phyloP scores from a whole-genome alignment of 2,888 invertebrate genomes.

The Omphaloscelis lunosa region DNA sequence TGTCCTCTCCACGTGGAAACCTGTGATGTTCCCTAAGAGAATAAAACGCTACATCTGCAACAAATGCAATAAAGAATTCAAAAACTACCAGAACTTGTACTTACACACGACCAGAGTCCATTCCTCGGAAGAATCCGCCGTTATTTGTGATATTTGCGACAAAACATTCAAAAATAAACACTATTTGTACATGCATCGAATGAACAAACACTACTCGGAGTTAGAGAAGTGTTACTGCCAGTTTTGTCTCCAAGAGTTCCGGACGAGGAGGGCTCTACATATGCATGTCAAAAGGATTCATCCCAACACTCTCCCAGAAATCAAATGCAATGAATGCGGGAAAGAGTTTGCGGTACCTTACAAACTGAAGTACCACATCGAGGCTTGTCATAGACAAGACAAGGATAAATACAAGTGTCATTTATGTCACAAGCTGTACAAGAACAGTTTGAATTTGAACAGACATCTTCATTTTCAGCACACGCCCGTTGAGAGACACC shows the following conservation, averaged over 20 bases:
- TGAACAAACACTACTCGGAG: conserved; percentile 89
- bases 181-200: conserved; percentile 87
- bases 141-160: conserved; percentile 84
- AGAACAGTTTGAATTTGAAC: conserved; percentile 83
- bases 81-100: conserved; percentile 86
- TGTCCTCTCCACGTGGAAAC: conserved; percentile 85
- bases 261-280: conserved; percentile 83
- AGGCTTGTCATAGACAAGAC: conserved; percentile 78
- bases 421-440: conserved; percentile 84
- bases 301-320: conserved; percentile 83
- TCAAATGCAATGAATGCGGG: conserved; percentile 85
- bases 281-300: conserved; percentile 86
- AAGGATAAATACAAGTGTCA: conserved; percentile 84
- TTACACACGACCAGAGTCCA: conserved; percentile 86
- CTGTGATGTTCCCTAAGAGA: conserved; percentile 81
- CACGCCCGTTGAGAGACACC: conserved; percentile 82
- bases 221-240: conserved; percentile 86
- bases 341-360: conserved; percentile 85
- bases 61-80: conserved; percentile 86
- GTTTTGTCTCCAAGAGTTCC: conserved; percentile 85
- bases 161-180: conserved; percentile 88
- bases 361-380: conserved; percentile 84
- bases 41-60: conserved; percentile 83
- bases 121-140: conserved; percentile 85
- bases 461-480: conserved; percentile 85